Conservation (phyloP, 1,140 invertebrate species). For the Hycleus cichorii region DNA sequence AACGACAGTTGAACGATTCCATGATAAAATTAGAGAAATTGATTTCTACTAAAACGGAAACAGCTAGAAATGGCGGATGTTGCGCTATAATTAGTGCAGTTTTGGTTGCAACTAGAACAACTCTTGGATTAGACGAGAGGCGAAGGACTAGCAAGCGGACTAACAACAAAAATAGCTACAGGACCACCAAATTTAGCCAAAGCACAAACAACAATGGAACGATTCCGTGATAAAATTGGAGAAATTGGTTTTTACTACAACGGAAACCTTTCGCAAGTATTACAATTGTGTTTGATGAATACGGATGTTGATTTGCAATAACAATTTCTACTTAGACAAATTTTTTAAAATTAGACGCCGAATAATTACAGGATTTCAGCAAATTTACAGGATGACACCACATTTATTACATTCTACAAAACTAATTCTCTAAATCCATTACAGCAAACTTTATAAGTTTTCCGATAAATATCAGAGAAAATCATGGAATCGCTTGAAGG, state of each 20-base stretch:
- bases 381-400: too few relatives aligned
- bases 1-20: slow-evolving; percentile 16
- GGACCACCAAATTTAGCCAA: slow-evolving; percentile 26
- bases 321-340: too few relatives aligned
- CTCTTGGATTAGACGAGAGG: neutral
- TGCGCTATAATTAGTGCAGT: slow-evolving; percentile 28
- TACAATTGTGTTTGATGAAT: too few relatives aligned
- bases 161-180: slow-evolving; percentile 16
- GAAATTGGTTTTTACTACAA: slow-evolving; percentile 21
- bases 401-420: too few relatives aligned
- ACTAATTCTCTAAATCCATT: too few relatives aligned
- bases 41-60: slow-evolving; percentile 22
- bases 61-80: neutral
- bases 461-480: too few relatives aligned
- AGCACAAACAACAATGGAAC: slow-evolving; percentile 19
- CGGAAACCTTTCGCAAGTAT: slow-evolving; percentile 2
- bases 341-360: too few relatives aligned
- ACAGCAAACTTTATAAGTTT: too few relatives aligned
- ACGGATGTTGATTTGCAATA: too few relatives aligned
- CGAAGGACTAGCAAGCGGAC: slow-evolving; percentile 36
- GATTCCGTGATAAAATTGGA: neutral
- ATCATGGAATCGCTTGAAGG: too few relatives aligned
- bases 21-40: neutral
- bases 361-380: too few relatives aligned
- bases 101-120: slow-evolving; percentile 20